A percentile compares a stretch with the other conserved stretches of the same genome.
phyloP scores from a whole-genome alignment of 1,140 invertebrate genomes.

The Ephestia elutella region DNA sequence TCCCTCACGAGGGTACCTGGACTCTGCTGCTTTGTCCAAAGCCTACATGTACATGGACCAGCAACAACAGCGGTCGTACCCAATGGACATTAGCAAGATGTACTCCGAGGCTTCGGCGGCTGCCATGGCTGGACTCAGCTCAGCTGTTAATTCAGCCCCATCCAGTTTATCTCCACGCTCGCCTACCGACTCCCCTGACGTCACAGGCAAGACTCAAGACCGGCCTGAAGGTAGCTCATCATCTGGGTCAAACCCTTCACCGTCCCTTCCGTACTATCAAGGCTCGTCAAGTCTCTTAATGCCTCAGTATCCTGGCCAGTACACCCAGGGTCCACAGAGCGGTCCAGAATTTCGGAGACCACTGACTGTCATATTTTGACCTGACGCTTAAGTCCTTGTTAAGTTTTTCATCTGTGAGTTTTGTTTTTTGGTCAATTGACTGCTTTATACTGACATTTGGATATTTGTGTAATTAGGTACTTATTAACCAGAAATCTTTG shows the following conservation, averaged over 20 bases:
- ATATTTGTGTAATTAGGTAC: too few species aligned
- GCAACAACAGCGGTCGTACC: slow-evolving; percentile 73
- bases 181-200: slow-evolving; percentile 78
- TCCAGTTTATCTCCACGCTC: slow-evolving; percentile 75
- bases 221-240: slow-evolving; percentile 76
- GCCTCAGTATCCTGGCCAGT: slow-evolving; percentile 79
- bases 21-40: slow-evolving; percentile 84
- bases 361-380: slow-evolving; percentile 91
- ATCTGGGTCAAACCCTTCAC: slow-evolving; percentile 78
- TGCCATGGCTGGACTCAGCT: slow-evolving; percentile 61
- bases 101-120: slow-evolving; percentile 72
- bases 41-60: slow-evolving; percentile 89
- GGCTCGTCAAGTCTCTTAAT: slow-evolving; percentile 76
- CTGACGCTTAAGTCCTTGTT: slow-evolving; percentile 71
- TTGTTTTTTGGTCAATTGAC: neutral
- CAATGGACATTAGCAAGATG: slow-evolving; percentile 83
- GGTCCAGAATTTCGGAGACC: slow-evolving; percentile 84
- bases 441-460: too few species aligned
- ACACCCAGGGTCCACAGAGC: slow-evolving; percentile 67
- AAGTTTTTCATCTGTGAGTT: slow-evolving; percentile 12
- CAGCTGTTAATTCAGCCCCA: slow-evolving; percentile 52
- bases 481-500: too few species aligned
- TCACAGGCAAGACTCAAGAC: slow-evolving; percentile 71
- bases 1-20: slow-evolving; percentile 81
- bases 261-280: slow-evolving; percentile 78